Base-by-base conservation (phyloP, 2,888 invertebrate genomes). In the Xanthorhoe designata region DNA sequence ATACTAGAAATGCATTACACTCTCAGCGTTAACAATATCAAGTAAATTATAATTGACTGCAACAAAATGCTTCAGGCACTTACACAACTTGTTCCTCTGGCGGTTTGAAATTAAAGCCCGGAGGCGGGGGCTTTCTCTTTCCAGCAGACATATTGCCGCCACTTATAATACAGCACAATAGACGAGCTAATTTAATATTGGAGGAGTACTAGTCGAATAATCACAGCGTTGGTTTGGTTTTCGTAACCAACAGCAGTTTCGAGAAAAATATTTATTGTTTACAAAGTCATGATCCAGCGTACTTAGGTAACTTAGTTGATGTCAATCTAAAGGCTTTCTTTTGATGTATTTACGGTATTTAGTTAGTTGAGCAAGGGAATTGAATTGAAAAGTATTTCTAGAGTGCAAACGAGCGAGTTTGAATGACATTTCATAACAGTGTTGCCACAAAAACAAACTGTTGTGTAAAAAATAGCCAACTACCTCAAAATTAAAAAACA, bases 11-110 rank as follows among this genome's bases (percentile, higher is more conserved):
- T 19, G 6, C 15, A 47, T 24, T 17, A 45, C 35, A 17, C 17
- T 9, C 47, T 32, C 3, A 45, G 17, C 15, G 6, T 13, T n/a
- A 24, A 3, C 0, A 52, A 47, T 5, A 38, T 60, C 32, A 38
- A 60, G 45, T 59, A 62, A 63, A 58, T 47, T 57, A 64, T 10
- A 19, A 50, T 64, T 53, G 49, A 45, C 50, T 65, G 52, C 60
- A 42, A 64, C 49, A 9, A 60, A 54, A 67, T 69, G 38, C 49
- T 24, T 17, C 8, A 69, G 67, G 66, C 54, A 68, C 92, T 84
- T 81, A 92, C 92, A 92, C 91, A 70, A 90, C 89, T 78, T 87
- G 88, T 75, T 90, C 89, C 69, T 86, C 86, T 64, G 83, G 83
- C 1, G 84, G 82, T 70, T 84, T 84, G 58, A 92, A 86, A 71